Evolutionary conservation across 2,113 vertebrate species (phyloP), one percentile per base, ranked within the genome.

Genomic region (Rhea pennata): DNA sequence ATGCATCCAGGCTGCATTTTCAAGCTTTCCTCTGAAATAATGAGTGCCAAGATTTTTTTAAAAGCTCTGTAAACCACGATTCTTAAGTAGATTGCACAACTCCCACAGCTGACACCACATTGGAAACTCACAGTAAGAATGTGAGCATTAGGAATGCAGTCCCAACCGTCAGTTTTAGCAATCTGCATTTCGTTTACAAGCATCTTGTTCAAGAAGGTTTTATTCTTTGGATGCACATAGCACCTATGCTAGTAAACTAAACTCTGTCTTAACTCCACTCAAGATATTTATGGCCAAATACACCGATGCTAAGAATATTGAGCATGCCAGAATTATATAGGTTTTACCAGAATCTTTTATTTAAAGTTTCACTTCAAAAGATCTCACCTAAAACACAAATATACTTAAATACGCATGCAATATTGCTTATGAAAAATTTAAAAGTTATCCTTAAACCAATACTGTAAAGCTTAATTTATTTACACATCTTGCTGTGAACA

Each of bases 381-480:
- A 48, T 81, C 84, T 95, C 67, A 40, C 48, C 92, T 86, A 64
- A 71, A 86, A 77, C 87, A 92, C 89, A 96, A 83, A 77, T 1
- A 86, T 69, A 94, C 87, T 97, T 93, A 76, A 92, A 80, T 0
- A 94, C 69, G 88, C 94, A 95, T 87, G 84, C 93, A 93, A 56
- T 64, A 64, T 1, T 82, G 86, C 92, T 74, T 75, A 76, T 88
- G 93, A 93, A 96, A 92, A 97, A 95, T 78, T 31, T 36, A 36
- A 89, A 87, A 51, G 48, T 77, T 66, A 29, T 54, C 70, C 65
- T 75, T 44, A 12, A 16, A 79, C 84, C 95, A 89, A 76, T 59
- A 77, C 51, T 81, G 81, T 87, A 88, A 90, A 95, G 87, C 94
- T 72, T 69, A 67, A 77, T 91, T 96, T 95, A 96, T 96, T 95